A percentile compares a stretch with the other conserved stretches of the same genome.
Evolutionary conservation across 2,888 invertebrate species (phyloP).

Genomic region (Ectropis crepuscularia): DNA sequence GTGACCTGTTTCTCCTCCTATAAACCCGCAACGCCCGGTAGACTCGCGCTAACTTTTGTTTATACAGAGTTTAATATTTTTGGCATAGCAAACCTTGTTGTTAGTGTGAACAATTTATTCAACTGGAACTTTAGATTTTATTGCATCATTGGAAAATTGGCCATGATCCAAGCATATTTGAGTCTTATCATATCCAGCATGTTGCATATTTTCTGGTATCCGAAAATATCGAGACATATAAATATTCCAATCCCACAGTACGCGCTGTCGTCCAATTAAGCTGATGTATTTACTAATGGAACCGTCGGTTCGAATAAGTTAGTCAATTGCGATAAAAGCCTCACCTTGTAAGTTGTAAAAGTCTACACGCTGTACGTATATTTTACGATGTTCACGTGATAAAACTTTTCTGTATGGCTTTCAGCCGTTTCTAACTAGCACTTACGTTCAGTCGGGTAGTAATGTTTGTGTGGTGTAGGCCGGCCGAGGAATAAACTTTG

Average conservation of each 20-base stretch:
- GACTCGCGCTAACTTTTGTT: slow-evolving; percentile 54
- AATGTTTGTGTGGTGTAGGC: slow-evolving; percentile 49
- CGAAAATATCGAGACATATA: slow-evolving; percentile 13
- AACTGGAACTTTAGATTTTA: slow-evolving; percentile 74
- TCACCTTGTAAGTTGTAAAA: slow-evolving; percentile 46
- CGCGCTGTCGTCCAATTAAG: slow-evolving; percentile 22
- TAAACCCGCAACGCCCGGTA: slow-evolving; percentile 17
- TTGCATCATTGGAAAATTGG: slow-evolving; percentile 74
- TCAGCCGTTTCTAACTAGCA: slow-evolving; percentile 56
- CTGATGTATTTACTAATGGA: slow-evolving; percentile 25
- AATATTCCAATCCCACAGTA: slow-evolving; percentile 25
- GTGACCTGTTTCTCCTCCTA: slow-evolving; percentile 23
- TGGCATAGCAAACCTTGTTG: slow-evolving; percentile 60
- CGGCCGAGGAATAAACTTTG: slow-evolving; percentile 14
- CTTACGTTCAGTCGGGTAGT: slow-evolving; percentile 63
- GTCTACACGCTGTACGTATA: slow-evolving; percentile 61
- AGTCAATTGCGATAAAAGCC: slow-evolving; percentile 43
- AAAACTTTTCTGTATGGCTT: slow-evolving; percentile 65
- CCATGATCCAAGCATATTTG: slow-evolving; percentile 66
- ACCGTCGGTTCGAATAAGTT: slow-evolving; percentile 30
- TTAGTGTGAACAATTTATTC: slow-evolving; percentile 63
- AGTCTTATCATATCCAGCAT: slow-evolving; percentile 66
- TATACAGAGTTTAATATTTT: slow-evolving; percentile 66
- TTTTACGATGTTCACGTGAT: slow-evolving; percentile 72
- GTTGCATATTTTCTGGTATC: slow-evolving; percentile 51